These are phyloP conservation scores for Troides aeacus DNA, from an alignment of 2,888 invertebrate species.

Conservation along the genomic window DNA sequence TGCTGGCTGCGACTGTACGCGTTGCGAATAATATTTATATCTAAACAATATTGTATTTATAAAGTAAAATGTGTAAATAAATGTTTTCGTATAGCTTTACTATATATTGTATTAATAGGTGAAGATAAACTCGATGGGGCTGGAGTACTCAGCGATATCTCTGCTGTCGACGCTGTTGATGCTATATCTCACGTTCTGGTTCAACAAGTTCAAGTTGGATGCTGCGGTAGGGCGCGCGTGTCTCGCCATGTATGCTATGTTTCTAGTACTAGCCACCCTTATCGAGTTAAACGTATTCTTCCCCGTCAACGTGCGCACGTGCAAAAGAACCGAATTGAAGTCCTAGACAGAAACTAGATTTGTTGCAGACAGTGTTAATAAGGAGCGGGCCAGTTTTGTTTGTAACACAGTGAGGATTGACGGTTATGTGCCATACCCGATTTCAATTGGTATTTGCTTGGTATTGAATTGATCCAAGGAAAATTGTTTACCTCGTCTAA, in stretches of 20 bases:
- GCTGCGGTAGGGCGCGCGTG: constrained; percentile 91
- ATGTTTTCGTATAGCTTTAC: constrained; percentile 31
- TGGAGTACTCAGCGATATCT: constrained; percentile 95
- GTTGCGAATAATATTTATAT: constrained; percentile 25
- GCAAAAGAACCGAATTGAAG: constrained; percentile 80
- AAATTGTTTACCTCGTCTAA: constrained; percentile 11
- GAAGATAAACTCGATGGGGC: constrained; percentile 93
- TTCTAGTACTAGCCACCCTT: constrained; percentile 91
- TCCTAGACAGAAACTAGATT: constrained; percentile 43
- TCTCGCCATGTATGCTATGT: constrained; percentile 91
- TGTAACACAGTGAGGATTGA: constrained; percentile 6
- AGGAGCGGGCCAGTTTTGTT: constrained; percentile 6
- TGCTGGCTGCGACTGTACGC: constrained; percentile 32
- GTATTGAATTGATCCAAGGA: constrained; percentile 7
- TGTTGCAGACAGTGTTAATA: constrained; percentile 28
- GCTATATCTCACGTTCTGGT: constrained; percentile 90
- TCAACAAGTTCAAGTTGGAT: constrained; percentile 93
- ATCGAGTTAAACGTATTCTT: constrained; percentile 97
- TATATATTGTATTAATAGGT: constrained; percentile 73
- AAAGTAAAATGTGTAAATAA: constrained; percentile 2
- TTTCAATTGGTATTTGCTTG: constrained; percentile 8
- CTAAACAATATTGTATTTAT: not conserved
- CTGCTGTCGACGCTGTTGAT: constrained; percentile 91
- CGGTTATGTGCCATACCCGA: constrained; percentile 13
- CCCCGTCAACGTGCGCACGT: constrained; percentile 92